Evolutionary conservation across 2,888 invertebrate species (phyloP), one percentile per base, ranked within the genome.

Genomic region (Hydrotaea diabolus): DNA sequence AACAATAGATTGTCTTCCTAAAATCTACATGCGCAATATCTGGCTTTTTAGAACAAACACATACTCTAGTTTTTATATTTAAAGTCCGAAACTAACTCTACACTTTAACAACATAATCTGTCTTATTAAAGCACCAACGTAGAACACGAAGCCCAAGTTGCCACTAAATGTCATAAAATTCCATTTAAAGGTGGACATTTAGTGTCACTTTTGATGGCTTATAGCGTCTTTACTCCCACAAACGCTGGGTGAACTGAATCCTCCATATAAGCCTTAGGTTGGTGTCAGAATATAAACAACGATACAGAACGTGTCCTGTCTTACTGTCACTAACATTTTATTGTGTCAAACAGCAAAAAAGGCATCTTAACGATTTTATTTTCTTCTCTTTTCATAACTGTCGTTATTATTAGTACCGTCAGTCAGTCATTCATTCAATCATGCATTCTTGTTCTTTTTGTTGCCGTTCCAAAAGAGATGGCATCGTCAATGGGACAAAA

Each of bases 301-400:
- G 26, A 59, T 26, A 59, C n/a, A 26, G 13, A 43, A 36, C 64
- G 39, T 36, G 39, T 36, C 39, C 36, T 36, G 64, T 64, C 8
- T 62, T 59, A 26, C 26, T 59, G 26, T 62, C 23, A 23, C 62
- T 13, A 21, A 9, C 9, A 13, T 39, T 66, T 39, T 66, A 66
- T 66, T 66, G 66, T 39, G 43, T 43, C 21, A 21, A 39, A 23
- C 55, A 39, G 36, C 17, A 36, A 31, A 31, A 43, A 39, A 19
- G 19, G 19, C 8, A 39, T 66, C 66, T 66, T 62, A 62, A 62
- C 62, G 66, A n/a, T 66, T 66, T 43, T 66, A 39, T 66, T 39
- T 66, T 66, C 66, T 19, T 66, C 66, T 66, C 66, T 66, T 66
- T 66, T 39, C 66, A 66, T 66, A 66, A 66, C 66, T 66, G 39